Evolutionary conservation across 2,797 vertebrate genomes (phyloP), one percentile per base, ranked within the genome.

Genomic region (Triplophysa bombifrons): DNA sequence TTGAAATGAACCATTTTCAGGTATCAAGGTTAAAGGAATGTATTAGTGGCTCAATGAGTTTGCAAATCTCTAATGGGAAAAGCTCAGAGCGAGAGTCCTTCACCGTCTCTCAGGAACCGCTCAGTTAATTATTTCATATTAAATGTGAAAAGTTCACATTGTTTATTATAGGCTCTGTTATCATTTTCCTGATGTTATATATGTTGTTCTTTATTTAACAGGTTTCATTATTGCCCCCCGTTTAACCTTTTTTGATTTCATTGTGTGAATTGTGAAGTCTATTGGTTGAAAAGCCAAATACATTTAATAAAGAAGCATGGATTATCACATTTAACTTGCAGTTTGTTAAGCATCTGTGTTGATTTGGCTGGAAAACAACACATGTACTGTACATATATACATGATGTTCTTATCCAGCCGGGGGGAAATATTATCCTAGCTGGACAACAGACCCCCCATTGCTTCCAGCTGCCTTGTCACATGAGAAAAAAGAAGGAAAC

Each of bases 391-490:
- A 48, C 53, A 55, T 71, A 75, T 58, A 20, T 66, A 48, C 82
- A 72, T 82, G 80, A 80, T 83, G 80, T 75, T 72, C 65, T 64
- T 66, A 72, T 81, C 69, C 66, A 71, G 41, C 73, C 14, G 25
- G 67, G 34, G 27, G 22, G 34, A 76, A 78, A 76, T 79, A 67
- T 83, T 84, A 50, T 87, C 68, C 20, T 68, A 77, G 78, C 80
- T 77, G 85, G 87, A 86, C 80, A 68, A 70, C 53, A 56, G 41
- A 80, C 25, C 73, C 88, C 60, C 84, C 74, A 75, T 87, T 90
- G 90, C 82, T 82, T 88, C 78, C 89, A 91, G 90, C 92, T 91
- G 88, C 80, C 78, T 60, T 46, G 19, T 58, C 58, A 51, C 51
- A 64, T 53, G 30, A 65, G 69, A 69, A 50, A 70, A 34, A 80